Conservation (phyloP, 2,797 vertebrate genomes). For the Spatula versicolor region DNA sequence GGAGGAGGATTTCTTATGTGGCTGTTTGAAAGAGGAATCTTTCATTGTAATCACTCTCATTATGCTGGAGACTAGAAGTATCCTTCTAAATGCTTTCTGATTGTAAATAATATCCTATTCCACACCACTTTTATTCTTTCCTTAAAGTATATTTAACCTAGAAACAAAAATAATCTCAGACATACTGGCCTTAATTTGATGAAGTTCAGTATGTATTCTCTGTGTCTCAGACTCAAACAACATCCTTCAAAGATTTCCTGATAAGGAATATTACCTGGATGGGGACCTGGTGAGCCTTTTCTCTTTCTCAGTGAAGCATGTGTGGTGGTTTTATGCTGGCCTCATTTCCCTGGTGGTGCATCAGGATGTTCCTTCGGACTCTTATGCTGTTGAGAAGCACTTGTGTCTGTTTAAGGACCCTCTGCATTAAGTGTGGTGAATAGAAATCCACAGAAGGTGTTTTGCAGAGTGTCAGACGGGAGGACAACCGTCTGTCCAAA, state of each 20-base stretch:
- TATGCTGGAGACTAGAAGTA: background rate
- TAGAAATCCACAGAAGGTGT: background rate
- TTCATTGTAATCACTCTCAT: background rate
- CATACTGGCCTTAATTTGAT: background rate
- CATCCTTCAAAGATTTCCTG: background rate
- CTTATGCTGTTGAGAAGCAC: background rate
- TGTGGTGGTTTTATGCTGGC: rapidly evolving
- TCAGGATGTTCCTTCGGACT: rapidly evolving
- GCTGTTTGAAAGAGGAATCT: background rate
- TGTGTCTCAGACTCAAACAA: background rate
- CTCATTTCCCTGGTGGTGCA: background rate
- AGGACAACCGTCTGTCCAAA: background rate
- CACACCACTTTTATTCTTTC: background rate
- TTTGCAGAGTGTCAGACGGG: background rate
- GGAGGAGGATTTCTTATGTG: background rate
- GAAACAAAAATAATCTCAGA: background rate
- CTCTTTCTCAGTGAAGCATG: background rate
- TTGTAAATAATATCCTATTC: background rate
- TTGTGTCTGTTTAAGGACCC: background rate
- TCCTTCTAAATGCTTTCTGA: background rate
- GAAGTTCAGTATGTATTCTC: background rate
- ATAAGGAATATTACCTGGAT: background rate
- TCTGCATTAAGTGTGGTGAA: background rate
- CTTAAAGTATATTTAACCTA: background rate
- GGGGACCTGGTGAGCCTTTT: background rate